Evolutionary conservation across 1,140 invertebrate species (phyloP).

Genomic region (Ceratina japonica): DNA sequence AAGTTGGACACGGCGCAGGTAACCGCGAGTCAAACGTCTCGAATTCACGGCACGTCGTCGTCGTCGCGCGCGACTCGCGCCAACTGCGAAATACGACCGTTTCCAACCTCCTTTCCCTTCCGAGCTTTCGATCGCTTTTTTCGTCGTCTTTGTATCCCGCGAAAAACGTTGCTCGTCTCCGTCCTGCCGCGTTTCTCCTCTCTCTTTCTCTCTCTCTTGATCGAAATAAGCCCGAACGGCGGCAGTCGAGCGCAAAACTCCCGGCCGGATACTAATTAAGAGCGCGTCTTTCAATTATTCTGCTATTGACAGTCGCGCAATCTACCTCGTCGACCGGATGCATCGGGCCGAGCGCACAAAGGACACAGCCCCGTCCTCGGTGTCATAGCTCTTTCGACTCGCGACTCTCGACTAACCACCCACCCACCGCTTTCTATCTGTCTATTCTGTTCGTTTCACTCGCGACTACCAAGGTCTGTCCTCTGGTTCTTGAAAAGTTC

Average conservation of each 20-base stretch:
- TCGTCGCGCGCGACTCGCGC: conserved; percentile 26
- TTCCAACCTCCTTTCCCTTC: not conserved
- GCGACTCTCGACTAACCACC: not conserved
- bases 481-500: not conserved
- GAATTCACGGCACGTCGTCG: conserved; percentile 41
- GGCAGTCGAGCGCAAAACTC: conserved; percentile 21
- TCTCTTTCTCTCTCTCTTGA: not conserved
- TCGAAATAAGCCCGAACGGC: conserved; percentile 49
- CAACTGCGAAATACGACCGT: conserved; percentile 41
- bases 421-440: not conserved
- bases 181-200: not conserved
- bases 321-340: conserved; percentile 43
- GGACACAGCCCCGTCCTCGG: conserved; percentile 37
- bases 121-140: not conserved
- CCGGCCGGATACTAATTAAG: conserved; percentile 60
- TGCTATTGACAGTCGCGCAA: conserved; percentile 64
- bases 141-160: not conserved
- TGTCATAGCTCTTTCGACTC: conserved; percentile 23
- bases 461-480: conserved; percentile 17
- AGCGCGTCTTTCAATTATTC: conserved; percentile 64
- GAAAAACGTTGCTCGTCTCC: not conserved
- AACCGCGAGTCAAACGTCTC: conserved; percentile 31
- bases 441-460: not conserved
- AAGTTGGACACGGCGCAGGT: conserved; percentile 25
- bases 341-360: conserved; percentile 46